Base-by-base conservation (phyloP, 2,888 invertebrate genomes). In the Anthrax anthrax region DNA sequence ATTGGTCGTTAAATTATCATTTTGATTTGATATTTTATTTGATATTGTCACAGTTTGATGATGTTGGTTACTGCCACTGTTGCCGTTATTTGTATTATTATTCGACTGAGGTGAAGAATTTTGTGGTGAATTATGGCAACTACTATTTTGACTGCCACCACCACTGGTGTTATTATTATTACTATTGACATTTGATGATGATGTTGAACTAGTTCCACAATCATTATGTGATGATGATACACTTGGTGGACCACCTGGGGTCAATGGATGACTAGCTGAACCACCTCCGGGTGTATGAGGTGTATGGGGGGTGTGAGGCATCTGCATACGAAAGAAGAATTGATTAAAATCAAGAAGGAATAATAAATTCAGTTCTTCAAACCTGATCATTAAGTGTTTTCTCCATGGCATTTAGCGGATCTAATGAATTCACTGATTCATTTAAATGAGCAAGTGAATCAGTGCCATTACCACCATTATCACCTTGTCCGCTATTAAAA, bases 361-460 rank as follows among this genome's bases (percentile, higher is more conserved):
- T 23, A 23, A 4, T 4, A 23, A 23, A 23, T 23, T 8, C 23
- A 6, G 23, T 6, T 23, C 4, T 23, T 6, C 23, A 6, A 23
- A 85, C 88, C 81, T 89, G 89, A 69, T 90, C 90, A 63, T 83
- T 87, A 44, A 91, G 73, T 57, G 87, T 85, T 66, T 91, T 91
- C 64, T 91, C 91, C 85, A 91, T 91, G 43, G 90, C 90, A 61
- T 89, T 90, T 9, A 91, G 74, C 40, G 90, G 89, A 70, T 91
- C 90, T 54, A 91, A 72, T n/a, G 87, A 84, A 61, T 86, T 88
- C 49, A 87, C 87, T 18, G 85, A 85, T 55, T 90, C 89, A 61
- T 80, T 86, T 48, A 90, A 72, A 65, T 88, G 88, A 29, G 85
- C 81, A 49, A 88, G 68, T 13, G 88, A 85, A 44, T 85, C 85